A percentile compares a stretch with the other conserved stretches of the same genome.
phyloP scores from a whole-genome alignment of 92 coral and sea anemone genomes.

The Nematostella vectensis region DNA sequence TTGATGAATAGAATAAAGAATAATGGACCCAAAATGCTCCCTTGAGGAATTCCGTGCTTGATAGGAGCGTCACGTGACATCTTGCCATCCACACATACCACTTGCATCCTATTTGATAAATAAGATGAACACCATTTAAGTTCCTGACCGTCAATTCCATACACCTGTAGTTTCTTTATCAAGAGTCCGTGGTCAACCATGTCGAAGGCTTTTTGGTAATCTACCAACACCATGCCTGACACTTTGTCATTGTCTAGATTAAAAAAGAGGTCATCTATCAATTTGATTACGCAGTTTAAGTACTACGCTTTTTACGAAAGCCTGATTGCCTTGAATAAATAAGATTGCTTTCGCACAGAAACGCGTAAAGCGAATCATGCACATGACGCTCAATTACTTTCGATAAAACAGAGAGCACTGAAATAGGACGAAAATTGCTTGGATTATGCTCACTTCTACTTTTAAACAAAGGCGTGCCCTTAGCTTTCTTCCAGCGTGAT shows the following conservation, averaged over 20 bases:
- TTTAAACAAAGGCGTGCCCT: too few relatives aligned
- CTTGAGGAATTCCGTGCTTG: slow-evolving; percentile 42
- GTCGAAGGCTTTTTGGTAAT: slow-evolving; percentile 24
- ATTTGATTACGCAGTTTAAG: background rate
- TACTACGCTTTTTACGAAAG: background rate
- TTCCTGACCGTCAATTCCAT: slow-evolving; percentile 12
- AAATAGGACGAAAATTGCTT: too few relatives aligned
- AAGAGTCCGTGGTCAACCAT: slow-evolving; percentile 32
- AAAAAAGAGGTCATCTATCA: background rate
- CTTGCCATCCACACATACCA: slow-evolving; percentile 18
- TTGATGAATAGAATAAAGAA: slow-evolving; percentile 30
- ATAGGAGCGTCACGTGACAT: slow-evolving; percentile 21
- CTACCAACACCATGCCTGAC: background rate
- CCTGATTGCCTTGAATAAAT: background rate
- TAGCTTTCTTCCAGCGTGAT: too few relatives aligned
- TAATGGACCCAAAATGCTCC: slow-evolving; percentile 39
- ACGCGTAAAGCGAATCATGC: too few relatives aligned
- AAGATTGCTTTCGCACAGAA: background rate
- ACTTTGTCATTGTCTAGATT: background rate
- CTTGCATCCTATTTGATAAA: slow-evolving; percentile 22
- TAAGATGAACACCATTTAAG: slow-evolving; percentile 30
- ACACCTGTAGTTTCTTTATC: slow-evolving; percentile 23
- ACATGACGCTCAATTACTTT: too few relatives aligned
- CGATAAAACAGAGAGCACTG: too few relatives aligned
- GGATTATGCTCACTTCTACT: too few relatives aligned